A percentile compares a stretch with the other conserved stretches of the same genome.
Conservation (phyloP, 2,113 vertebrate species). For the Tetrax tetrax region DNA sequence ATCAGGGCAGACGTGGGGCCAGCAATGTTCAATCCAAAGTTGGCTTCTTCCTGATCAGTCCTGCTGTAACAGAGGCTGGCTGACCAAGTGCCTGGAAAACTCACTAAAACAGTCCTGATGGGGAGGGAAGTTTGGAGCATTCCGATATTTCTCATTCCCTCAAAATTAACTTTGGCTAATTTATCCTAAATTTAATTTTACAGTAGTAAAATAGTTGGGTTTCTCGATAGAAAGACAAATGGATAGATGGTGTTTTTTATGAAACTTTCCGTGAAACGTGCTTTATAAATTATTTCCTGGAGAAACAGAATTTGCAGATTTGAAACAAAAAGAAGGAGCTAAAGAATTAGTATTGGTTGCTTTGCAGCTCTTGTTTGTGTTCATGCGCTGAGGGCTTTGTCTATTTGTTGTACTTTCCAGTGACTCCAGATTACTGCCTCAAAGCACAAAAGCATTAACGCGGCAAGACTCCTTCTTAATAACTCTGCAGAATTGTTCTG, state of each 20-base stretch:
- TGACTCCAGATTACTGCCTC: conserved; percentile 21
- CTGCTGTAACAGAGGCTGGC: background rate
- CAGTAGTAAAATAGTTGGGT: background rate
- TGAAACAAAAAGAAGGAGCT: background rate
- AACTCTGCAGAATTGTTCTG: conserved; percentile 9
- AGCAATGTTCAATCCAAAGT: background rate
- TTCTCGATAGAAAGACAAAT: background rate
- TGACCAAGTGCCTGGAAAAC: background rate
- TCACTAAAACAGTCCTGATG: background rate
- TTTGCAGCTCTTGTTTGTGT: background rate
- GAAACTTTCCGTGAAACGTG: background rate
- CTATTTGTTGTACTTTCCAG: background rate
- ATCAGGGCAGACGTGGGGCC: background rate
- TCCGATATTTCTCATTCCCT: background rate
- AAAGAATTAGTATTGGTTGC: background rate
- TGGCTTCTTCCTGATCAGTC: background rate
- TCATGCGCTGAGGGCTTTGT: background rate
- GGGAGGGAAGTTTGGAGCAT: background rate
- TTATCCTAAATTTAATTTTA: background rate
- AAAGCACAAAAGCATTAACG: background rate
- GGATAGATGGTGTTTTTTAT: background rate
- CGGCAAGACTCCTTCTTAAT: background rate
- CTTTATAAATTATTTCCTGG: background rate
- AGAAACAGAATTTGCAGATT: background rate
- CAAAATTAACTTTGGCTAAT: background rate